Base-by-base conservation (phyloP, 2,797 vertebrate genomes). In the Myotis myotis region DNA sequence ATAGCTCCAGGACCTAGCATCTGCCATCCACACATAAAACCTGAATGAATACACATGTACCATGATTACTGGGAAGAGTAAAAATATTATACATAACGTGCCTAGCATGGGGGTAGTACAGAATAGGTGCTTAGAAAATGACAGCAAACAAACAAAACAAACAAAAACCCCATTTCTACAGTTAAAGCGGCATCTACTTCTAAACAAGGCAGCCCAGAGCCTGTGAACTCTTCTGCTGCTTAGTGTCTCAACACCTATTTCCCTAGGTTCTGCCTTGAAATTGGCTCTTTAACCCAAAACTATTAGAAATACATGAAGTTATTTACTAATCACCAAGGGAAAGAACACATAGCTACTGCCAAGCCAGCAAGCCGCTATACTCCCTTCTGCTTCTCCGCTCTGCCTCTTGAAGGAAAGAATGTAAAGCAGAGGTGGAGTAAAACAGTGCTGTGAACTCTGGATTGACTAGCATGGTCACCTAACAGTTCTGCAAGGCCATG, bases 241-340 rank as follows among this genome's bases (percentile, higher is more conserved):
- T 62, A 30, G 83, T 94, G 62, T 93, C 79, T 80, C 76, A 85
- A 92, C 55, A 93, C 64, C 76, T 72, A 91, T 79, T 76, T 97
- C 74, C 87, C 95, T 64, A 94, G 94, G 47, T 60, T 91, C 53
- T 87, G 64, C 49, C 86, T 81, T 93, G 68, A 95, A 89, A 94
- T 92, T 41, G 91, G 81, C 81, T 92, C 81, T 97, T 94, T 96
- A 86, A 95, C 87, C 74, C 44, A 74, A 93, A 92, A 94, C 36
- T 93, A 71, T 92, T 92, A 90, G 89, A 87, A 96, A 86, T 17
- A 93, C 20, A 89, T 49, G 44, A 28, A 91, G 79, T 78, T 81
- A 88, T 78, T 75, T 85, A 79, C 86, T 90, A 79, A 87, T 64
- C 57, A 79, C 57, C n/a, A 53, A 38, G 71, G 93, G 87, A 95